Percentiles rank a stretch among this genome's conserved stretches.
phyloP scores from a whole-genome alignment of 2,888 invertebrate genomes.

The Geotrupes spiniger region DNA sequence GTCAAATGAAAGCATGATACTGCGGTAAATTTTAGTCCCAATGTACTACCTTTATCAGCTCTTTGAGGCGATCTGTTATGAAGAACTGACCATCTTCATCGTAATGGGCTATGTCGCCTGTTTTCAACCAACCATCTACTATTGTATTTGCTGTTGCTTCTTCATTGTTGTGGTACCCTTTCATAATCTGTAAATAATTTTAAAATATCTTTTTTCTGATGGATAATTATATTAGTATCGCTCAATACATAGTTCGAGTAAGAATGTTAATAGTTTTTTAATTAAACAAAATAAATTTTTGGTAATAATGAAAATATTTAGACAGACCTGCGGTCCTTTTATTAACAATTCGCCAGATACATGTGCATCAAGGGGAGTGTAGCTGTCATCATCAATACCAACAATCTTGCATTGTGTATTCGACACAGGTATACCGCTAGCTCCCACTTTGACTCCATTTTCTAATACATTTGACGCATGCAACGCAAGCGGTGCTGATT shows the following conservation, averaged over 20 bases:
- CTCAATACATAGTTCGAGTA: no score
- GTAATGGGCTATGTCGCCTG: slow-evolving; percentile 58
- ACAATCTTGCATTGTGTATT: slow-evolving; percentile 65
- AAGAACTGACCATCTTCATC: slow-evolving; percentile 64
- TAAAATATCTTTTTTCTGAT: neutral
- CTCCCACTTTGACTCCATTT: slow-evolving; percentile 34
- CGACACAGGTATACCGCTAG: slow-evolving; percentile 59
- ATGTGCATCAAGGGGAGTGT: slow-evolving; percentile 26
- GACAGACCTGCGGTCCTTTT: slow-evolving; percentile 64
- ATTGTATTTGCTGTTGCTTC: slow-evolving; percentile 67
- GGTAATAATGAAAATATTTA: no score
- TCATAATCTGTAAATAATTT: slow-evolving; percentile 54
- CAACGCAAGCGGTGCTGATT: slow-evolving; percentile 60
- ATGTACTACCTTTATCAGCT: slow-evolving; percentile 63
- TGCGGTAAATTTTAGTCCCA: neutral
- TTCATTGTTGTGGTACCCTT: slow-evolving; percentile 67
- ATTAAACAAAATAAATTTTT: no score
- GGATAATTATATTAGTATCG: no score
- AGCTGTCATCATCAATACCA: slow-evolving; percentile 39
- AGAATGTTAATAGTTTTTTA: no score
- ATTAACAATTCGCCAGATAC: slow-evolving; percentile 69
- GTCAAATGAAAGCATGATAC: slow-evolving; percentile 9
- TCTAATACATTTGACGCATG: slow-evolving; percentile 34
- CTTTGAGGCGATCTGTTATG: slow-evolving; percentile 73
- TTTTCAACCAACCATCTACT: slow-evolving; percentile 65